phyloP scores from a whole-genome alignment of 2,888 invertebrate genomes.

The Machimus atricapillus region DNA sequence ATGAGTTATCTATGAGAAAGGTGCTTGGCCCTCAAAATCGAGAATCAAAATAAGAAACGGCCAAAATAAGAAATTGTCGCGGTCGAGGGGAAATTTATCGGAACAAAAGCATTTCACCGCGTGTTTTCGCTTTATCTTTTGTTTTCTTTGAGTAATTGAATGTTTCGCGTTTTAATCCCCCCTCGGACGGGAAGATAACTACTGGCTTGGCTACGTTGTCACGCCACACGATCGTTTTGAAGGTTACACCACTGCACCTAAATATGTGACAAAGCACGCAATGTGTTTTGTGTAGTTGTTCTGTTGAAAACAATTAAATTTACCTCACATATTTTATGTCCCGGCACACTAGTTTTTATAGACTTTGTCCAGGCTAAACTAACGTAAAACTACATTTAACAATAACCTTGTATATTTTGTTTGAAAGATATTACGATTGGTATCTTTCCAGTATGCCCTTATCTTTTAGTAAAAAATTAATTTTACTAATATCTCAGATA shows the following conservation, averaged over 20 bases:
- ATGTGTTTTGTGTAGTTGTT: not conserved
- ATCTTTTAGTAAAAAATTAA: no score
- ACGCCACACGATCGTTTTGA: constrained; percentile 3
- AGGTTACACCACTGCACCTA: not conserved
- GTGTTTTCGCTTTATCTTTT: not conserved
- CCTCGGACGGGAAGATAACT: not conserved
- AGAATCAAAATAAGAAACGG: not conserved
- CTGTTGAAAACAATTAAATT: not conserved
- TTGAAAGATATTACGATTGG: no score
- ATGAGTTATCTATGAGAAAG: not conserved
- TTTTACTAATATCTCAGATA: no score
- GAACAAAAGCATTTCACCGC: not conserved
- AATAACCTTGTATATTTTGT: not conserved
- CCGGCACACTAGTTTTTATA: not conserved
- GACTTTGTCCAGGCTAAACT: not conserved
- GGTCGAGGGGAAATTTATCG: not conserved
- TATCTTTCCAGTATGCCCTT: no score
- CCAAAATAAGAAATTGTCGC: not conserved
- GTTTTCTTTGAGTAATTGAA: not conserved
- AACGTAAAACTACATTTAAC: not conserved
- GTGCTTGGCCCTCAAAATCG: not conserved
- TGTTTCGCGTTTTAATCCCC: not conserved
- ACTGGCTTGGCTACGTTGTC: not conserved
- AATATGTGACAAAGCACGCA: not conserved
- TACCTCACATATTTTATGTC: not conserved